Conservation (phyloP, 2,797 vertebrate genomes). For the Nannoperca australis region DNA sequence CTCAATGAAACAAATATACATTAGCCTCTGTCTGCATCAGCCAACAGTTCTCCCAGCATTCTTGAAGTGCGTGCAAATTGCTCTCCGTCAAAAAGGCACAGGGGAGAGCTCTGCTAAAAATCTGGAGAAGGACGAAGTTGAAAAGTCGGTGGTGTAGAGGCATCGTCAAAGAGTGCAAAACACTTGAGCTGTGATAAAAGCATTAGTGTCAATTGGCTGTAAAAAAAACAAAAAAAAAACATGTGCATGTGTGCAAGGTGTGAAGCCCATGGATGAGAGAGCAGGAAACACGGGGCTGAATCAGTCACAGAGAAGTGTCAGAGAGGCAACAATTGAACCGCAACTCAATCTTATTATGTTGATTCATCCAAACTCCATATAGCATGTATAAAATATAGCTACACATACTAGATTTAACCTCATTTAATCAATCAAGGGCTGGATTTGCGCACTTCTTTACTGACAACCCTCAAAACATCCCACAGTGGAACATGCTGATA, state of each 20-base stretch:
- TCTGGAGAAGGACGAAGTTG: slow-evolving; percentile 25
- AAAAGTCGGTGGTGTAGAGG: slow-evolving; percentile 4
- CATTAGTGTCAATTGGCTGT: slow-evolving; percentile 60
- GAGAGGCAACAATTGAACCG: slow-evolving; percentile 36
- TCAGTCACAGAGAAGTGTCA: slow-evolving; percentile 43
- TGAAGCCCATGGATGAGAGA: slow-evolving; percentile 50
- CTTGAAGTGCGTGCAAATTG: slow-evolving; percentile 58
- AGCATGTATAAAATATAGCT: not conserved
- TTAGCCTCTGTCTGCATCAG: slow-evolving; percentile 59
- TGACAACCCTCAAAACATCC: not conserved
- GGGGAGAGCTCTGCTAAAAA: slow-evolving; percentile 36
- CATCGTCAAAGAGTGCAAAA: slow-evolving; percentile 34
- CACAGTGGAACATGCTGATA: slow-evolving; percentile 1
- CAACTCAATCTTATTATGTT: slow-evolving; percentile 25
- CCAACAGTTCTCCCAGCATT: slow-evolving; percentile 47
- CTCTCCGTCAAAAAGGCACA: slow-evolving; percentile 53
- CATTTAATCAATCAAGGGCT: not conserved
- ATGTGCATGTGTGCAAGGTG: slow-evolving; percentile 44
- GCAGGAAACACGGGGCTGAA: slow-evolving; percentile 47
- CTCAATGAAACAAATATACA: slow-evolving; percentile 77
- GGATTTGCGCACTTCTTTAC: not conserved
- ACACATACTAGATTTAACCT: not conserved
- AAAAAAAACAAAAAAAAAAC: slow-evolving; percentile 19
- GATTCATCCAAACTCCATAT: slow-evolving; percentile 29
- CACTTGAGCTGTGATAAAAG: slow-evolving; percentile 61